Conservation (phyloP, 1,140 invertebrate genomes). For the Drosophila nigromelanica region DNA sequence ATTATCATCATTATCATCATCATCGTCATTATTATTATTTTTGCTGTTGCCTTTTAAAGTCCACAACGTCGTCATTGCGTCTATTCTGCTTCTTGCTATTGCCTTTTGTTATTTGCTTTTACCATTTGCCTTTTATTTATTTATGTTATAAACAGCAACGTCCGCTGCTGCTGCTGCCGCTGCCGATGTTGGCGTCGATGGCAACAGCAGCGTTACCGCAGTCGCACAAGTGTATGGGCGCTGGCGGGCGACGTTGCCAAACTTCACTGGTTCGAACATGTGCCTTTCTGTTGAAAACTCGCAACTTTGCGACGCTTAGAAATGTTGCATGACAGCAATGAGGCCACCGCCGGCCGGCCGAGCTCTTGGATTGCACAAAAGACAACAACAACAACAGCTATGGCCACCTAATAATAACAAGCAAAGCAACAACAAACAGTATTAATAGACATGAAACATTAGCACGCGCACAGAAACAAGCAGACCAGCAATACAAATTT, state of each 20-base stretch:
- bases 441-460: conserved; percentile 69
- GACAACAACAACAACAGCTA: conserved; percentile 36
- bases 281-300: conserved; percentile 46
- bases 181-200: conserved; percentile 12
- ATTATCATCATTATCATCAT: conserved; percentile 9
- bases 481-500: conserved; percentile 36
- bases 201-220: conserved; percentile 2
- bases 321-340: conserved; percentile 67
- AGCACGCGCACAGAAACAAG: conserved; percentile 46
- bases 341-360: conserved; percentile 64
- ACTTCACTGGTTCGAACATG: conserved; percentile 30
- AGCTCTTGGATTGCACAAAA: conserved; percentile 43
- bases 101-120: conserved; percentile 48
- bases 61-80: conserved; percentile 25
- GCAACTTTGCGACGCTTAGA: conserved; percentile 56
- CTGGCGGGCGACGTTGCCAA: conserved; percentile 53
- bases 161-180: conserved; percentile 33
- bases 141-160: conserved; percentile 69
- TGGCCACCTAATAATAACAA: conserved; percentile 48
- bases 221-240: conserved; percentile 50
- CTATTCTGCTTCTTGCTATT: conserved; percentile 34
- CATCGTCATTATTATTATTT: conserved; percentile 13
- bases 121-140: conserved; percentile 63
- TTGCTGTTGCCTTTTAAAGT: conserved; percentile 34
- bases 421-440: conserved; percentile 48